Conservation (phyloP, 2,888 invertebrate genomes). For the Tiliacea aurago region DNA sequence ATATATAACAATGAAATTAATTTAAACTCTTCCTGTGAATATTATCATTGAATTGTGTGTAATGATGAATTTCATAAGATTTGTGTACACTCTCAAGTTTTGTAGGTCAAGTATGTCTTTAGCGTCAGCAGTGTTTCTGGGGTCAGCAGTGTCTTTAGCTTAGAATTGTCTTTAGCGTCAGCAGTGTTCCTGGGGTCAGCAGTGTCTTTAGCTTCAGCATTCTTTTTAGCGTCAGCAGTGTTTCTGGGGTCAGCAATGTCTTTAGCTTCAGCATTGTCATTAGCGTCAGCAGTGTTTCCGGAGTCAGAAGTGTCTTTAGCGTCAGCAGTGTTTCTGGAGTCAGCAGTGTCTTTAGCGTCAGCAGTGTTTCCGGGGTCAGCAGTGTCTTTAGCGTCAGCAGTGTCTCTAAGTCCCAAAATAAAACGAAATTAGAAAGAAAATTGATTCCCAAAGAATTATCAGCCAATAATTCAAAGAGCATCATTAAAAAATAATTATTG, state of each 20-base stretch:
- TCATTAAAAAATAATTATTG: conserved; percentile 33
- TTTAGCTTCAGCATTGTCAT: background rate
- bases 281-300: no score
- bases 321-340: no score
- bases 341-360: background rate
- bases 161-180: background rate
- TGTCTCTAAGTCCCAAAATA: background rate
- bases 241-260: background rate
- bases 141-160: background rate
- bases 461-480: conserved; percentile 78
- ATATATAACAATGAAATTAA: background rate
- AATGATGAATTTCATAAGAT: background rate
- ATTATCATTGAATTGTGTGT: background rate
- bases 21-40: no score
- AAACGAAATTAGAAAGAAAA: background rate
- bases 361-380: background rate
- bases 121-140: background rate
- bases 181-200: no score
- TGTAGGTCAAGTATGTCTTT: background rate
- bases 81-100: background rate
- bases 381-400: background rate
- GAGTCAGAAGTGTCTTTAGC: background rate
- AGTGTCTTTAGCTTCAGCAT: background rate
- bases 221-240: no score
- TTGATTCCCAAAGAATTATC: conserved; percentile 74